Evolutionary conservation across 2,888 invertebrate genomes (phyloP), one percentile per base, ranked within the genome.

Genomic region (Ophion ellenae): DNA sequence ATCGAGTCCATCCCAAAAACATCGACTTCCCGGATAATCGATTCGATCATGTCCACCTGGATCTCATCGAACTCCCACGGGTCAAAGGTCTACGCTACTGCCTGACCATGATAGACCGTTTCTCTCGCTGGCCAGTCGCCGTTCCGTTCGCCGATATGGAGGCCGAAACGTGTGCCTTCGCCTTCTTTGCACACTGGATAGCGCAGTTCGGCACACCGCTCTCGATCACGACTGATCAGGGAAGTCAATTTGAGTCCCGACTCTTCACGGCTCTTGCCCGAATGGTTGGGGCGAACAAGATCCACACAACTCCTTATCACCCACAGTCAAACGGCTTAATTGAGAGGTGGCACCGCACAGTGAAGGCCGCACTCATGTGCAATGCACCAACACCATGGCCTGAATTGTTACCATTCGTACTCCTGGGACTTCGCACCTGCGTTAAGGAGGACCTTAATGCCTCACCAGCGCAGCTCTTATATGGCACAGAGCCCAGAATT

Each of bases 11-110:
- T 45, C 77, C 77, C 14, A 45, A 28, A 20, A 24, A 76, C 61
- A 82, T 82, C 70, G 61, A 82, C n/a, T 63, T 82, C 2, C 79
- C 79, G 3, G 64, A 64, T 20, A 71, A 71, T 28, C 71, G 71
- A 2, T 71, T 80, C 63, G 47, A 80, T n/a, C 79, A 80, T 20
- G 70, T 80, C 1, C 79, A 73, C 32, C 24, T 80, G 2, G 71
- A 80, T 9, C 53, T 47, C 47, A 47, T 47, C 47, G 47, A 47
- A 47, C 47, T 47, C 11, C 47, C 9, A 11, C 47, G 47, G n/a
- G 71, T 73, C 7, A 80, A 80, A 36, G 78, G 70, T n/a, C 69
- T 61, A 9, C 61, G 78, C 17, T 78, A 78, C 20, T 70, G 78
- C 28, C 70, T 70, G 28, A 78, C 78, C n/a, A 78, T 70, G 36